Percentiles rank a stretch among this genome's conserved stretches.
phyloP scores from a whole-genome alignment of 2,888 invertebrate species.

The Dynastes tityus region DNA sequence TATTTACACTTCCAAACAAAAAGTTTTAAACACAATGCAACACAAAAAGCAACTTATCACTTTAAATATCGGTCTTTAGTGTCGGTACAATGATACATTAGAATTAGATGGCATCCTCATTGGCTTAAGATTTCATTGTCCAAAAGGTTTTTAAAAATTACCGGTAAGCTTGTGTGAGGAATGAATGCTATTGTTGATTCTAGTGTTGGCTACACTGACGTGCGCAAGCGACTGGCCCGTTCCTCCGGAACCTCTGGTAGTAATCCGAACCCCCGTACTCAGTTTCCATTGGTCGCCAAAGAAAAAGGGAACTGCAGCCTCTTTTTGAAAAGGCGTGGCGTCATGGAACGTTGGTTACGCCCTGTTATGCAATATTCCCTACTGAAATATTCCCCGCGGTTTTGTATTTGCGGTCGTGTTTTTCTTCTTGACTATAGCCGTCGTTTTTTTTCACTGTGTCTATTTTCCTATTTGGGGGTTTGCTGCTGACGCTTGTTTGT shows the following conservation, averaged over 20 bases:
- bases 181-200: slow-evolving; percentile 8
- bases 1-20: slow-evolving; percentile 13
- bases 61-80: not conserved
- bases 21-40: slow-evolving; percentile 17
- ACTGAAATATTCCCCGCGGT: slow-evolving; percentile 42
- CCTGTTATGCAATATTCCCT: slow-evolving; percentile 46
- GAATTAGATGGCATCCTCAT: not conserved
- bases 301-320: slow-evolving; percentile 36
- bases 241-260: slow-evolving; percentile 38
- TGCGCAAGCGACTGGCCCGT: slow-evolving; percentile 65
- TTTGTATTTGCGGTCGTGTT: slow-evolving; percentile 36
- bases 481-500: slow-evolving; percentile 47
- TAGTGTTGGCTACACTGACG: slow-evolving; percentile 57
- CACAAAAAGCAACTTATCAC: slow-evolving; percentile 13
- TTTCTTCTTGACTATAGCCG: slow-evolving; percentile 27
- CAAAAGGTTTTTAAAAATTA: slow-evolving; percentile 1
- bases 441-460: slow-evolving; percentile 22
- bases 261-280: slow-evolving; percentile 48
- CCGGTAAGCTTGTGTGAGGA: slow-evolving; percentile 4
- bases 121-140: not conserved
- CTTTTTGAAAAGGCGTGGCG: slow-evolving; percentile 41
- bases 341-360: slow-evolving; percentile 22
- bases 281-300: slow-evolving; percentile 42
- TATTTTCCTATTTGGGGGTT: slow-evolving; percentile 28
- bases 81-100: not conserved